These are phyloP conservation scores for Chondrilla cf. caribensis DNA, from an alignment of 37 sponge, comb jelly and placozoan genomes.

Conservation along the genomic window DNA sequence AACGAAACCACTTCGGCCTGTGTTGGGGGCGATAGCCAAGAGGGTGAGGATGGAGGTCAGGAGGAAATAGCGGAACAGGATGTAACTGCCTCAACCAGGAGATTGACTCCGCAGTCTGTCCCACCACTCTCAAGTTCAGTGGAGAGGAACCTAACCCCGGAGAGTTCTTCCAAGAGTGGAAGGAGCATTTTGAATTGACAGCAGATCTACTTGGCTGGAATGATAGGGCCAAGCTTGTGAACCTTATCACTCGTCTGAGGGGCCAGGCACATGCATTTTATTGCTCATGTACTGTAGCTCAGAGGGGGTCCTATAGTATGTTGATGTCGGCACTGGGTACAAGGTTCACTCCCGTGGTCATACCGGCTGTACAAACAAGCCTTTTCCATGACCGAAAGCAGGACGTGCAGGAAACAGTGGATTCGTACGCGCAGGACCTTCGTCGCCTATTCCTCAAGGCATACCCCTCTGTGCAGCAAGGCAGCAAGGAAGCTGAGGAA, in stretches of 20 bases:
- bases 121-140: constrained; percentile 44
- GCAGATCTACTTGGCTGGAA: constrained; percentile 29
- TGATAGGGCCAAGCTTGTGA: constrained; percentile 28
- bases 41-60: not conserved
- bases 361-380: constrained; percentile 35
- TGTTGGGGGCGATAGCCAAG: not conserved
- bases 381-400: constrained; percentile 51
- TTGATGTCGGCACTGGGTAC: constrained; percentile 34
- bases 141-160: constrained; percentile 34
- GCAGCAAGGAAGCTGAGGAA: constrained; percentile 26
- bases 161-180: constrained; percentile 55
- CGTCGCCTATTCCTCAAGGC: constrained; percentile 32
- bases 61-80: not conserved
- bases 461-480: not conserved
- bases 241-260: constrained; percentile 36
- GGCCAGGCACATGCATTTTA: constrained; percentile 48
- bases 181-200: constrained; percentile 44
- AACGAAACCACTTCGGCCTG: not conserved
- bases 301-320: constrained; percentile 18
- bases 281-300: constrained; percentile 32
- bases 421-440: constrained; percentile 56
- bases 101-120: constrained; percentile 14
- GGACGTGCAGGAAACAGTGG: constrained; percentile 34
- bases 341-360: constrained; percentile 42
- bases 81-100: not conserved